Percentiles rank a stretch among this genome's conserved stretches.
These are phyloP conservation scores for Sterrhoptilus dennistouni DNA, from an alignment of 2,113 vertebrate species.

Conservation along the genomic window DNA sequence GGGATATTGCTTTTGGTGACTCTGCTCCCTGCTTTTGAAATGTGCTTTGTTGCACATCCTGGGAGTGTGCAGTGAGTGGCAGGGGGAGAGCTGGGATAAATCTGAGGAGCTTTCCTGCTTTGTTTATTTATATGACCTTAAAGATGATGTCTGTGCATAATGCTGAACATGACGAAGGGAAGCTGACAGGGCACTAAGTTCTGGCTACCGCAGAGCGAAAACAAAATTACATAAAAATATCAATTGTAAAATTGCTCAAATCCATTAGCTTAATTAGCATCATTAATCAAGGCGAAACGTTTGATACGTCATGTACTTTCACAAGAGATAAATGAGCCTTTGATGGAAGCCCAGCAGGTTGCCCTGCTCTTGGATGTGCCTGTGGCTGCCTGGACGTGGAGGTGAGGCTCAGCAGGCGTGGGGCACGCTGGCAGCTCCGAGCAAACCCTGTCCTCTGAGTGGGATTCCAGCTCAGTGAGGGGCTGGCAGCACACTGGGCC, in stretches of 20 bases:
- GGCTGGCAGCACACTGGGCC: background rate
- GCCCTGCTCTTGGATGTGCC: background rate
- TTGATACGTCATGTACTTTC: constrained; percentile 68
- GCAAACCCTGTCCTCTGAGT: background rate
- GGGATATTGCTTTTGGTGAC: background rate
- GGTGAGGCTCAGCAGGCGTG: background rate
- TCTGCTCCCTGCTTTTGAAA: background rate
- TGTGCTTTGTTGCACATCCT: background rate
- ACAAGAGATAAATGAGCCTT: constrained; percentile 56
- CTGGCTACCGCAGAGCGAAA: constrained; percentile 39
- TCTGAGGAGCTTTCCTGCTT: background rate
- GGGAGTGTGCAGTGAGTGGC: background rate
- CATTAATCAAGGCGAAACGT: constrained; percentile 68
- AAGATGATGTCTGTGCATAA: constrained; percentile 1
- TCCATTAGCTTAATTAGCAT: constrained; percentile 72
- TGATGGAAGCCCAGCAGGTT: constrained; percentile 45
- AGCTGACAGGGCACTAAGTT: constrained; percentile 41
- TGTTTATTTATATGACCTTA: constrained; percentile 57
- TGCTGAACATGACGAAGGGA: background rate
- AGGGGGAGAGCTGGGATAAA: background rate
- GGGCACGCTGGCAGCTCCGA: background rate
- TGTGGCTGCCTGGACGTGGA: background rate
- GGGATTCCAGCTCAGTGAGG: background rate
- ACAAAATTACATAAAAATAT: constrained; percentile 56
- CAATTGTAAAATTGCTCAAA: constrained; percentile 63